Percentiles rank a stretch among this genome's conserved stretches.
Evolutionary conservation across 2,888 invertebrate genomes (phyloP).

Genomic region (Sipha maydis): DNA sequence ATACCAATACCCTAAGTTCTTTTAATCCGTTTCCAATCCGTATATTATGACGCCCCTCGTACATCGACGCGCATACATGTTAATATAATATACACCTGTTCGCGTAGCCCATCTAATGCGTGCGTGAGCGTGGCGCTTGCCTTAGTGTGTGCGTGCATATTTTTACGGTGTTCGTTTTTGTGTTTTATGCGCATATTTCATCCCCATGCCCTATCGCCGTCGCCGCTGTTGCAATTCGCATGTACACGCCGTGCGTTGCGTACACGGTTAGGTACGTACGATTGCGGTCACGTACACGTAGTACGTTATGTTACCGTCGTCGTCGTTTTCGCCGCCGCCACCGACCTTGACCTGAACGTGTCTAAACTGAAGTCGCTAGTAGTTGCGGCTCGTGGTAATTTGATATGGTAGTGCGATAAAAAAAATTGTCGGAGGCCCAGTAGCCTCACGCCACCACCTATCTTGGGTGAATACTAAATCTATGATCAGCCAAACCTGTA

Average conservation of each 20-base stretch:
- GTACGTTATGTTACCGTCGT: background rate
- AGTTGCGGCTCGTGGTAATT: too few relatives aligned
- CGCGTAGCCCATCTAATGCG: background rate
- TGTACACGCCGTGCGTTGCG: background rate
- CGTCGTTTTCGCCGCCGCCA: background rate
- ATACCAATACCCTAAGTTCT: background rate
- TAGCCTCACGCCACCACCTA: too few relatives aligned
- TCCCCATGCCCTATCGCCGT: background rate
- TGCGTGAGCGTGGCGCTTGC: too few relatives aligned
- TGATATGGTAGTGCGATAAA: too few relatives aligned
- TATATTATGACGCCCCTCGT: background rate
- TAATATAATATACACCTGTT: background rate
- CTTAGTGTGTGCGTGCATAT: background rate
- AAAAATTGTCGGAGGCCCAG: background rate
- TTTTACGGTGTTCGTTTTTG: background rate
- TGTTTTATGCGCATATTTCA: background rate
- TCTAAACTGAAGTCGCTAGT: slow-evolving; percentile 4
- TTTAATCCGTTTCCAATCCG: background rate
- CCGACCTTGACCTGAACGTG: slow-evolving; percentile 45
- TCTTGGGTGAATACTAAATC: too few relatives aligned
- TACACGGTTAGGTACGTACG: too few relatives aligned
- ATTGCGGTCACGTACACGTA: slow-evolving; percentile 33
- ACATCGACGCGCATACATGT: background rate
- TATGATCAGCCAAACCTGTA: too few relatives aligned
- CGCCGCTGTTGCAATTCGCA: background rate